Percentiles rank a stretch among this genome's conserved stretches.
phyloP scores from a whole-genome alignment of 35 echinoderm and acorn worm genomes.

The Ptychodera flava region DNA sequence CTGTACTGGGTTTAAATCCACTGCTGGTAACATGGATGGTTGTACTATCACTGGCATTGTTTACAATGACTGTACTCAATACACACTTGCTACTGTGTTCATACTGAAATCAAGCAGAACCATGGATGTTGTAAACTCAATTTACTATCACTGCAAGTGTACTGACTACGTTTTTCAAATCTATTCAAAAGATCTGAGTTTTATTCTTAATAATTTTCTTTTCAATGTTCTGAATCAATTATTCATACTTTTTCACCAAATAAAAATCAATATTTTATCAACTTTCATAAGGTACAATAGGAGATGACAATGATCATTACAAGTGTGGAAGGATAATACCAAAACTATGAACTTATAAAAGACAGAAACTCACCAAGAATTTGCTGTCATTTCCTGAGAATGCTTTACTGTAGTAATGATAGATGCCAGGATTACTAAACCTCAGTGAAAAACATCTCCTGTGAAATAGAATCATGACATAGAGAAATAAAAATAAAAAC shows the following conservation, averaged over 20 bases:
- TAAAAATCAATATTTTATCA: too few species aligned
- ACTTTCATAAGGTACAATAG: too few species aligned
- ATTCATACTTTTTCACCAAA: too few species aligned
- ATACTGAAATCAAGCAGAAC: slow-evolving; percentile 47
- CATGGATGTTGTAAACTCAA: too few species aligned
- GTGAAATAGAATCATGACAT: not conserved
- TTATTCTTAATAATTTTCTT: not conserved
- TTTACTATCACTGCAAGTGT: not conserved
- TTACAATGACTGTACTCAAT: slow-evolving; percentile 65
- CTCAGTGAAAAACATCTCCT: slow-evolving; percentile 50
- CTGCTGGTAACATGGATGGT: slow-evolving; percentile 37
- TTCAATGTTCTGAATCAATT: too few species aligned
- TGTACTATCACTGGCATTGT: slow-evolving; percentile 25
- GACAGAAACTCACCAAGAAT: slow-evolving; percentile 48
- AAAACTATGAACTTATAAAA: too few species aligned
- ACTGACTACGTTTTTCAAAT: not conserved
- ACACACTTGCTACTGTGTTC: slow-evolving; percentile 65
- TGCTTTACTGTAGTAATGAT: slow-evolving; percentile 77
- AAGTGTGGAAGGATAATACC: too few species aligned
- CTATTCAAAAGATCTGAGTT: not conserved
- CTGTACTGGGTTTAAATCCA: slow-evolving; percentile 41
- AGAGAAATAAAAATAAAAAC: slow-evolving; percentile 19
- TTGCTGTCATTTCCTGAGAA: slow-evolving; percentile 67
- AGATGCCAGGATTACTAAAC: slow-evolving; percentile 49
- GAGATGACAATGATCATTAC: too few species aligned